Conservation (phyloP, 2,888 invertebrate genomes). For the Neoascia interrupta region DNA sequence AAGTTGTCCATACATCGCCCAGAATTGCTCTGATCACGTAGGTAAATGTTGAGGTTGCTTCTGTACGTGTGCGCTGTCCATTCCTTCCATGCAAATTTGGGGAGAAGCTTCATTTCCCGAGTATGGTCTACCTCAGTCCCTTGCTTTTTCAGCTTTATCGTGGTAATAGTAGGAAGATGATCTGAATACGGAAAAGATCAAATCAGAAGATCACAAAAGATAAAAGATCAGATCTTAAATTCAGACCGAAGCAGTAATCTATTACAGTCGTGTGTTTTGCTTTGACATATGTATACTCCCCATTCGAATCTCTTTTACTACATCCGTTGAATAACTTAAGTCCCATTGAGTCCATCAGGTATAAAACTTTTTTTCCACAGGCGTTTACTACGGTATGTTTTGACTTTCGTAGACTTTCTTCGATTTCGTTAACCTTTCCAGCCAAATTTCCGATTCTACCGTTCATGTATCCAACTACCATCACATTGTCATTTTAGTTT, state of each 20-base stretch:
- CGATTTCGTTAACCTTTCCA: neutral
- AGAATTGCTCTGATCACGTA: too few species aligned
- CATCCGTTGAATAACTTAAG: neutral
- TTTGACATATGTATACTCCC: too few species aligned
- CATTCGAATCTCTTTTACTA: neutral
- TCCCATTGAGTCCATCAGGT: neutral
- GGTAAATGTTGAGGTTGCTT: neutral
- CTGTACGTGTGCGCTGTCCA: neutral
- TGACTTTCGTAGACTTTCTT: neutral
- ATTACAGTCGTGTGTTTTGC: neutral
- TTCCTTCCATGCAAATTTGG: neutral
- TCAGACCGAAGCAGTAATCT: neutral
- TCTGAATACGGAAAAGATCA: too few species aligned
- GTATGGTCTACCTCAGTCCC: neutral
- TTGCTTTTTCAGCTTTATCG: neutral
- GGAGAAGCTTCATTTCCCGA: neutral
- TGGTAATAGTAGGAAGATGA: too few species aligned
- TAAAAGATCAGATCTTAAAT: too few species aligned
- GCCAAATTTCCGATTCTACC: neutral
- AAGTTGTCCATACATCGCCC: too few species aligned
- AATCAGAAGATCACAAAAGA: neutral
- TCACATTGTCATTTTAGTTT: neutral
- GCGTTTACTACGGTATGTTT: neutral
- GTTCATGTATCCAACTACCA: neutral
- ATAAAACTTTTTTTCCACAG: neutral